Conservation (phyloP, 37 sponge, comb jelly and placozoan genomes). For the Lycopodina hypogea region DNA sequence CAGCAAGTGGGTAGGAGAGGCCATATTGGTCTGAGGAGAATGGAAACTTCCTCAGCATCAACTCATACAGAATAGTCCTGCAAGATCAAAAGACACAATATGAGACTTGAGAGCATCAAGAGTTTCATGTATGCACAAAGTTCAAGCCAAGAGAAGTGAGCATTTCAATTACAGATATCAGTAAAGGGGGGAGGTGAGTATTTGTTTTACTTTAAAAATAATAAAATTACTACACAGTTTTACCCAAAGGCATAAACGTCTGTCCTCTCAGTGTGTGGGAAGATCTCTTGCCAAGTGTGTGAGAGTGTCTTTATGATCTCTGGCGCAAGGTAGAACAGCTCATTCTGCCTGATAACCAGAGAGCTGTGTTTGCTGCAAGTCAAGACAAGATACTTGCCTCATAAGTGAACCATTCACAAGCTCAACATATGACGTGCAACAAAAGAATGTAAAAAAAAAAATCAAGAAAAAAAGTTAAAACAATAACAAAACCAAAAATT, state of each 20-base stretch:
- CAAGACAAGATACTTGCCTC: neutral
- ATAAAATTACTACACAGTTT: constrained; percentile 7
- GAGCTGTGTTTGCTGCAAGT: neutral
- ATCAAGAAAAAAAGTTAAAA: too few relatives aligned
- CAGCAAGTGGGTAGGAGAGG: constrained; percentile 32
- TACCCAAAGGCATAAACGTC: constrained; percentile 92
- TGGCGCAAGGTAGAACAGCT: constrained; percentile 83
- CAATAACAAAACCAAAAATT: too few relatives aligned
- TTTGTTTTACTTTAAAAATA: too few relatives aligned
- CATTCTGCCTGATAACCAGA: constrained; percentile 55
- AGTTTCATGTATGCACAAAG: too few relatives aligned
- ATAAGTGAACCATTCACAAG: too few relatives aligned
- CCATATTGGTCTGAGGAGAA: constrained; percentile 37
- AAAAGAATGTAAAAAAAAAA: too few relatives aligned
- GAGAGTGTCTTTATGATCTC: constrained; percentile 71
- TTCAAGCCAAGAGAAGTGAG: too few relatives aligned
- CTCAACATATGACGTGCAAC: too few relatives aligned
- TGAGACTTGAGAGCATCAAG: too few relatives aligned
- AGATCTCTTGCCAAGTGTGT: constrained; percentile 6
- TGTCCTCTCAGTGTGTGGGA: constrained; percentile 47
- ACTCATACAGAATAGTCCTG: constrained; percentile 86
- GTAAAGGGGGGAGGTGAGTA: too few relatives aligned
- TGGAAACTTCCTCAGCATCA: constrained; percentile 77
- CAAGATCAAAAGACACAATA: neutral
- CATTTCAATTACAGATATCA: too few relatives aligned